Evolutionary conservation across 2,888 invertebrate species (phyloP), one percentile per base, ranked within the genome.

Genomic region (Megamerina dolium): DNA sequence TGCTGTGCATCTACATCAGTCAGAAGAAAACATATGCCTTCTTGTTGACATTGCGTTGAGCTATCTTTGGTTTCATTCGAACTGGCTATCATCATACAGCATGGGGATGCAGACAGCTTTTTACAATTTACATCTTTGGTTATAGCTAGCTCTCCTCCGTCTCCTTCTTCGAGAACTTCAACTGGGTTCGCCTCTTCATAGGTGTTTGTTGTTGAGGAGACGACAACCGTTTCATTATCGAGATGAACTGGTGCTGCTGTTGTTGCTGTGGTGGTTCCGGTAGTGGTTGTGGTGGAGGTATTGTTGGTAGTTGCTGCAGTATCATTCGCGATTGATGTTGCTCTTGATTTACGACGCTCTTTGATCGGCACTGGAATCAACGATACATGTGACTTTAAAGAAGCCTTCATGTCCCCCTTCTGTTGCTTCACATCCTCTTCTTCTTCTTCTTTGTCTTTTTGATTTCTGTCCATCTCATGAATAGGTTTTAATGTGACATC

Each of bases 141-240:
- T 13, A 27, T 27, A 5, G 12, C 13, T n/a, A 27, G 21, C 16
- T 35, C 26, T 13, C 18, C 31, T n/a, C n/a, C n/a, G n/a, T n/a
- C n/a, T n/a, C n/a, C n/a, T n/a, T n/a, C n/a, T n/a, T n/a, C n/a
- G n/a, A n/a, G n/a, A n/a, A n/a, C n/a, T n/a, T n/a, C n/a, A n/a
- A n/a, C n/a, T n/a, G n/a, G n/a, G n/a, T n/a, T n/a, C 18, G 37
- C 37, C 19, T 37, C 55, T 36, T 55, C 55, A 29, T 48, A 55
- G 2, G 49, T 52, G 37, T 54, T 49, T 37, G 56, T 50, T 31
- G 53, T 51, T 23, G 53, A 45, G 18, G 52, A 51, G 4, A 49
- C 50, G 19, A 55, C 45, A 32, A 55, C 55, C 27, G 41, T 43
- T 34, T 55, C 55, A 29, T 37, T 43, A 18, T 54, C 52, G 27